Conservation (phyloP, 2,888 invertebrate genomes). For the Heteromurus nitidus region DNA sequence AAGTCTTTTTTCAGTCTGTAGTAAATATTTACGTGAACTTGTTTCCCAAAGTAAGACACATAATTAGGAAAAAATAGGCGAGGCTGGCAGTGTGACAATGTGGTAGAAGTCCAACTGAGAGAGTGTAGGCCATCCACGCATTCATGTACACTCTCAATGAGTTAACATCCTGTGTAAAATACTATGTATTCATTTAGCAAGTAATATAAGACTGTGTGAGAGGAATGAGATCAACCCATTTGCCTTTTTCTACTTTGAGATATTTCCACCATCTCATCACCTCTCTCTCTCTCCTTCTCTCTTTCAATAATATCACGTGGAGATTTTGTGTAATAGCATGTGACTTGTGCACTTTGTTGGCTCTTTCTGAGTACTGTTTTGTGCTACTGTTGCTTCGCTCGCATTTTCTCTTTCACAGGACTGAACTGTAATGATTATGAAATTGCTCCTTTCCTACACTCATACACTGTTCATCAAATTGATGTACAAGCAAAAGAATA, state of each 20-base stretch:
- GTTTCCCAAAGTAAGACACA: not conserved
- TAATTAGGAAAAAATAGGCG: not conserved
- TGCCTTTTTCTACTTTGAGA: too few relatives aligned
- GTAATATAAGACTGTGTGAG: too few relatives aligned
- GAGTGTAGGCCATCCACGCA: not conserved
- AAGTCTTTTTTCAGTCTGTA: not conserved
- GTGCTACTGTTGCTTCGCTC: too few relatives aligned
- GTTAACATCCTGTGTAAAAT: too few relatives aligned
- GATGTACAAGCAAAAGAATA: too few relatives aligned
- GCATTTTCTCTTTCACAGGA: too few relatives aligned
- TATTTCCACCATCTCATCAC: too few relatives aligned
- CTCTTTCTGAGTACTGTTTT: not conserved
- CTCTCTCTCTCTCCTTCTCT: not conserved
- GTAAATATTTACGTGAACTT: slow-evolving; percentile 7
- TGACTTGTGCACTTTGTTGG: slow-evolving; percentile 61
- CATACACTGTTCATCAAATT: too few relatives aligned
- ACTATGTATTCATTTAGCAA: too few relatives aligned
- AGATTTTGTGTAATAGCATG: slow-evolving; percentile 43
- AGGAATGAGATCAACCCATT: not conserved
- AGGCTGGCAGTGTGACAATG: not conserved
- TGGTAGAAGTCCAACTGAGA: not conserved
- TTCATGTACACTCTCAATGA: too few relatives aligned
- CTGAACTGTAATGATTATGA: too few relatives aligned
- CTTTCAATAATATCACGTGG: slow-evolving; percentile 43
- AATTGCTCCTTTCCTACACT: too few relatives aligned